Base-by-base conservation (phyloP, 2,888 invertebrate genomes). In the Platycheirus rosarum region DNA sequence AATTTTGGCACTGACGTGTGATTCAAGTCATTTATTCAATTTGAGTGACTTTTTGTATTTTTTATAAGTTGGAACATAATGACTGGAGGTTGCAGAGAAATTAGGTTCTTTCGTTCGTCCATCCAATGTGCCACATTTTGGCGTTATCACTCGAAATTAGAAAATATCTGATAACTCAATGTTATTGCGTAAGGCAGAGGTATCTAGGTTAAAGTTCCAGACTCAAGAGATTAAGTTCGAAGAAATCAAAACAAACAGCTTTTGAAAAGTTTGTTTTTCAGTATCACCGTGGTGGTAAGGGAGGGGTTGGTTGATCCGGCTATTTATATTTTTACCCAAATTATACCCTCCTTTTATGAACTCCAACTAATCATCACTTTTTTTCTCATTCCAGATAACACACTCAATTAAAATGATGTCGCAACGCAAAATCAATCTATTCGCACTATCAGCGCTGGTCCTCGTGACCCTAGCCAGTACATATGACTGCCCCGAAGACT, bases 401-500 rank as follows among this genome's bases (percentile, higher is more conserved):
- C 48, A 44, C 29, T 9, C 40, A 57, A 26, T 4, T 26, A 46
- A 44, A 69, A 78, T 55, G 74, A 84, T 84, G 84, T 84, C 84
- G 69, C 84, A 63, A 70, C 68, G 18, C 23, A 78, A 78, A 78
- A 11, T 65, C 13, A 65, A 57, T 69, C 35, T 78, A 65, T 42
- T 63, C 57, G 51, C 74, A 51, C 63, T 78, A 40, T 20, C 78
- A 14, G 73, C 74, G 7, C 48, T 84, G 55, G 73, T 78, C 62
- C 51, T 84, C 16, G 73, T 74, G 44, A 74, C 69, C 6, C 16
- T 78, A 49, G 84, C 74, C 51, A 78, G 65, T 37, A 42, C 78
- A 57, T 84, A 74, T 46, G 73, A 86, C 84, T 90, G 90, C 76
- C 91, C 90, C 55, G 86, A 85, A 51, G 87, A 88, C 84, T 90